Evolutionary conservation across 2,797 vertebrate genomes (phyloP), one percentile per base, ranked within the genome.

Genomic region (Syngnathus rostellatus): DNA sequence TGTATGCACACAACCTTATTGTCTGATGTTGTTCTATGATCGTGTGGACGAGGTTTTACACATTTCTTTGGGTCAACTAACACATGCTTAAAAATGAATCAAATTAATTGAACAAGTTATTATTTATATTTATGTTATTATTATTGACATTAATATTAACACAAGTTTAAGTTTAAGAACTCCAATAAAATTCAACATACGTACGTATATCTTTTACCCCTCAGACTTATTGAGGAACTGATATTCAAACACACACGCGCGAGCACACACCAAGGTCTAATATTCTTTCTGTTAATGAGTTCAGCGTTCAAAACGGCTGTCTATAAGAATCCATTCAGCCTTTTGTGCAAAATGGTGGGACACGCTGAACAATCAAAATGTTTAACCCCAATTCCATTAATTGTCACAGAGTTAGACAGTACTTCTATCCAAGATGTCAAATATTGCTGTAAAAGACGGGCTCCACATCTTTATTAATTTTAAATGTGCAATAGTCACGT

Each of bases 401-500:
- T 3, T 53, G 51, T 23, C n/a, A 53, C 31, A 54, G 25, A 31
- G 11, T 14, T 55, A 6, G 23, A 50, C 48, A 50, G 0, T 7
- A 8, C 17, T 25, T 12, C 3, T 31, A 55, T 25, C 21, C 5
- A 14, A 67, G 63, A 70, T n/a, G 16, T 10, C 55, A 31, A 31
- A 31, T 31, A 8, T 69, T 0, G 0, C 25, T 63, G 50, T 19
- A 0, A 61, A 61, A 37, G 9, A 61, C 9, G 23, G 59, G 5
- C n/a, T 43, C 21, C 54, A 23, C 53, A 38, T 68, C 38, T 74
- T 21, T 45, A 63, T 74, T 70, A 41, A 74, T 78, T 77, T 87
- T 86, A 80, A 86, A 88, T 88, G 87, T 86, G 81, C 81, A 51
- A 83, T 88, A 66, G 68, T 81, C 1, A 12, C 73, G 55, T 71